Evolutionary conservation across 2,113 vertebrate genomes (phyloP).

Genomic region (Mobula hypostoma): DNA sequence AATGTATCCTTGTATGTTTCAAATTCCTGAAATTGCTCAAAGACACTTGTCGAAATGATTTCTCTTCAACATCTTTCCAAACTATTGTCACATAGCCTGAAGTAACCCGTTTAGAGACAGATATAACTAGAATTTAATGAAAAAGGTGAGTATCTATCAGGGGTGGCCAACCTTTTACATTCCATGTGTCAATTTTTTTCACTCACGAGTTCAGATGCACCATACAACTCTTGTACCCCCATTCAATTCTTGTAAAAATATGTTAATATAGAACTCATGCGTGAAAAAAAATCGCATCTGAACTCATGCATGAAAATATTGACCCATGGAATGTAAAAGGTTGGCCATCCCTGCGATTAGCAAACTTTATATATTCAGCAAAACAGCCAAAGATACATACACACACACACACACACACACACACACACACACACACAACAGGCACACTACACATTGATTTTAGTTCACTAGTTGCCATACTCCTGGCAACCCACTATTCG

Average conservation of each 20-base stretch:
- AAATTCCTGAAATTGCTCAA: constrained; percentile 10
- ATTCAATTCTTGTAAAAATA: no score
- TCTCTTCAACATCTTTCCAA: background rate
- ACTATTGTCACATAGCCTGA: background rate
- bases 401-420: no score
- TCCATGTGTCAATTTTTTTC: no score
- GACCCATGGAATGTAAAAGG: no score
- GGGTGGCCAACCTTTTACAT: no score
- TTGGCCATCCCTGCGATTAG: no score
- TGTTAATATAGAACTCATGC: no score
- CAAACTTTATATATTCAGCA: background rate
- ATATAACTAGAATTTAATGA: background rate
- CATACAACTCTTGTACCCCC: no score
- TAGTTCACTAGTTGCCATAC: background rate
- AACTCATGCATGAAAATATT: no score
- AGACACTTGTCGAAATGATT: background rate
- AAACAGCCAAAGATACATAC: background rate
- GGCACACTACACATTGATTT: background rate
- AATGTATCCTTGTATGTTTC: background rate
- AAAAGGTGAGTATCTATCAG: background rate
- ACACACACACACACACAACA: no score
- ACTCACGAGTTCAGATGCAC: no score
- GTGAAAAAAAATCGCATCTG: no score
- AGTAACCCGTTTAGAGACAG: background rate
- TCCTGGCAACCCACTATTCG: background rate